These are phyloP conservation scores for Andrena praecox DNA, from an alignment of 2,888 invertebrate genomes.

Conservation along the genomic window DNA sequence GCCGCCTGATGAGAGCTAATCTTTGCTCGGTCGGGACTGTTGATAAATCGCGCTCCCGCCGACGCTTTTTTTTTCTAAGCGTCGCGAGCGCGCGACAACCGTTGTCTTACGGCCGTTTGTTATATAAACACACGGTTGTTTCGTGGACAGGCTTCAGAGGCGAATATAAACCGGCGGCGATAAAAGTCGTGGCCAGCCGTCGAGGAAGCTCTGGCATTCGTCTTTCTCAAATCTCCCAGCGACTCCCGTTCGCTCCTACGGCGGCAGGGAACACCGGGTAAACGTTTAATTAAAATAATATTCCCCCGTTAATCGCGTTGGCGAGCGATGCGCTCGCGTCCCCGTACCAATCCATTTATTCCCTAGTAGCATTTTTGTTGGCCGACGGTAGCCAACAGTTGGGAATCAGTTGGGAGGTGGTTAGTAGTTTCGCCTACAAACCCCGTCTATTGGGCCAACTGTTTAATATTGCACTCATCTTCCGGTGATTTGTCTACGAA, in stretches of 20 bases:
- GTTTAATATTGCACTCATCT: no score
- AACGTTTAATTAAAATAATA: constrained; percentile 53
- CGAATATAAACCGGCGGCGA: not conserved
- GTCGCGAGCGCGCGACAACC: not conserved
- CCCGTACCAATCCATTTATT: not conserved
- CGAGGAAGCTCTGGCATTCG: not conserved
- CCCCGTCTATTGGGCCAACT: no score
- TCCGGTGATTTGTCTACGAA: no score
- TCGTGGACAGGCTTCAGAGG: not conserved
- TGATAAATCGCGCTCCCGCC: constrained; percentile 39
- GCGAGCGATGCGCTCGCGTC: not conserved
- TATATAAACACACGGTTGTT: constrained; percentile 26
- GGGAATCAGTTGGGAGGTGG: no score
- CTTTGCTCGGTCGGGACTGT: constrained; percentile 38
- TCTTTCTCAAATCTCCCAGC: no score
- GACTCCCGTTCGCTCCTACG: not conserved
- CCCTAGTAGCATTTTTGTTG: no score
- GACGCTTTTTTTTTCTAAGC: constrained; percentile 17
- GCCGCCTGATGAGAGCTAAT: constrained; percentile 43
- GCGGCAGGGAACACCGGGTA: not conserved
- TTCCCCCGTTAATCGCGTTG: constrained; percentile 22
- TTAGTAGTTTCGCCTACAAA: no score
- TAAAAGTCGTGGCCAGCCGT: constrained; percentile 14
- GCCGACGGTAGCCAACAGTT: no score
- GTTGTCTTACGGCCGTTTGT: constrained; percentile 25